Evolutionary conservation across 2,113 vertebrate genomes (phyloP), one percentile per base, ranked within the genome.

Genomic region (Asarcornis scutulata): DNA sequence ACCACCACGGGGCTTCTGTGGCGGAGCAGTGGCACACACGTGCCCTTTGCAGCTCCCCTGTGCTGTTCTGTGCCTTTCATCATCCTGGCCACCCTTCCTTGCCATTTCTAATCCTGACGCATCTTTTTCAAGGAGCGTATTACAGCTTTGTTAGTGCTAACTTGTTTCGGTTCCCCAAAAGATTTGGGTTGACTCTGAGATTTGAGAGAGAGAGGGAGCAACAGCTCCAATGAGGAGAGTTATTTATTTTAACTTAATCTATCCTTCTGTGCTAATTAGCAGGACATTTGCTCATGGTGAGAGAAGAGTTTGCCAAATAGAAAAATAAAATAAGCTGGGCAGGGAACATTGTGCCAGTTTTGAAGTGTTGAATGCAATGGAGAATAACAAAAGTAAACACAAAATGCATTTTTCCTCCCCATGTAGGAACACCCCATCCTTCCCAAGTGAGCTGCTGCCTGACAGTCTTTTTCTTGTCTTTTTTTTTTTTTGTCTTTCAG

Each of bases 401-500:
- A 0, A 63, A 91, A 67, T 38, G 34, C 17, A 48, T 40, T 15
- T 94, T 46, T 86, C 42, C 31, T 85, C 46, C 38, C 29, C 11
- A 2, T 9, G 1, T 1, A 75, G 66, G 18, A 94, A 25, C 11
- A 1, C 46, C 62, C 59, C 11, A n/a, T 38, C 42, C 36, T 85
- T 82, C 72, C 67, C 31, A 48, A 46, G 22, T 1, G 2, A 88
- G 42, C 42, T 26, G 21, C 56, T 56, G 9, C 22, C 31, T 88
- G 63, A 85, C 25, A 40, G 64, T 17, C 5, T 12, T 36, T 76
- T 31, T 88, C 69, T 91, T 27, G 11, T 68, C 74, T 91, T 91
- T 42, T 38, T 38, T 36, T 36, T 38, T 38, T 60, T 32, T 14
- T 96, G 64, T 95, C 68, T 96, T 97, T 91, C 95, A 96, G 95